Evolutionary conservation across 35 echinoderm and acorn worm genomes (phyloP).

Genomic region (Holothuria glaberrima): DNA sequence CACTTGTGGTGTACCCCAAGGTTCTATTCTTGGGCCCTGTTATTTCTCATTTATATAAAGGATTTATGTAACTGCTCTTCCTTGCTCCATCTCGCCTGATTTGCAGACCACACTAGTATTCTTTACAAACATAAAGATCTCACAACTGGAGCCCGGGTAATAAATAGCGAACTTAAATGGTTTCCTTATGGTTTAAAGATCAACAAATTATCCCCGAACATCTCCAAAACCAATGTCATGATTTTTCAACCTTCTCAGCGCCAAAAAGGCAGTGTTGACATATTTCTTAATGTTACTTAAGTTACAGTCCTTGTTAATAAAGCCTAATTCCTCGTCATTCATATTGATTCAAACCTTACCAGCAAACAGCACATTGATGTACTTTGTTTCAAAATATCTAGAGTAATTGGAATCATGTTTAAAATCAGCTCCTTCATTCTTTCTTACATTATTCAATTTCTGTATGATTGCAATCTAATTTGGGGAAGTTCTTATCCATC

Average conservation of each 20-base stretch:
- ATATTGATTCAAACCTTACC: background rate
- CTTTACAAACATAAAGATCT: too few relatives aligned
- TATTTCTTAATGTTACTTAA: background rate
- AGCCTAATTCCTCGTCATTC: background rate
- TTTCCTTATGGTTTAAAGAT: background rate
- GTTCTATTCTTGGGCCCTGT: too few relatives aligned
- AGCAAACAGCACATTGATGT: background rate
- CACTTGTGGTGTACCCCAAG: too few relatives aligned
- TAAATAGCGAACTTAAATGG: background rate
- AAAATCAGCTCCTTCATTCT: background rate
- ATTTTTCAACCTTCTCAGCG: background rate
- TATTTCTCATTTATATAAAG: too few relatives aligned
- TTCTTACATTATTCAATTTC: background rate
- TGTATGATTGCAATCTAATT: background rate
- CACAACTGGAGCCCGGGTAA: background rate
- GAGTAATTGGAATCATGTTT: background rate
- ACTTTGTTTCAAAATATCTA: constrained; percentile 2
- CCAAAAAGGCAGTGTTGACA: too few relatives aligned
- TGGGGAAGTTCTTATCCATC: background rate
- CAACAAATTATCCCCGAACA: background rate
- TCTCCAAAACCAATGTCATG: background rate
- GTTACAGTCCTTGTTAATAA: background rate
- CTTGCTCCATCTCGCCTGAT: background rate
- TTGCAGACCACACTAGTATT: background rate
- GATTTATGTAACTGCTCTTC: constrained; percentile 5